phyloP scores from a whole-genome alignment of 2,113 vertebrate genomes.

The Trematocara marginatum region DNA sequence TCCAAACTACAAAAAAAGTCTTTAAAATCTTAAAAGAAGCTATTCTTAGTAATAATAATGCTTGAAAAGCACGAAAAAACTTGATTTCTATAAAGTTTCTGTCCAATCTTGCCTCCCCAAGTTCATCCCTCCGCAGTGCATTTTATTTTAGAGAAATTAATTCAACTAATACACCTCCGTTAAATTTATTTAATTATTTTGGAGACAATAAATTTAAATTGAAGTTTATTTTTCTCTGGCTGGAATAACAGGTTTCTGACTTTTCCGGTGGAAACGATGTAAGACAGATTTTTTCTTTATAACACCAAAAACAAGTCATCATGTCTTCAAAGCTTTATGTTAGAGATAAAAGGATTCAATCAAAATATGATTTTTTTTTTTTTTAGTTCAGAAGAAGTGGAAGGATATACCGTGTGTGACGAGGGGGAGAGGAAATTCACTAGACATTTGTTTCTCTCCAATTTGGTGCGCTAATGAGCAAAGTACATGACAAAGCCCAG shows the following conservation, averaged over 20 bases:
- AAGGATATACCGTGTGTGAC: constrained; percentile 8
- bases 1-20: constrained; percentile 20
- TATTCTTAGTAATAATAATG: constrained; percentile 4
- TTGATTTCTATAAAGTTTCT: constrained; percentile 1
- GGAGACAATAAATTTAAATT: background rate
- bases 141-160: background rate
- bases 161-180: background rate
- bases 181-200: background rate
- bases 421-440: background rate
- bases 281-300: background rate
- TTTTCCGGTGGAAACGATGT: constrained; percentile 13
- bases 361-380: background rate
- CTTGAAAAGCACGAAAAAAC: constrained; percentile 29
- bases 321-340: constrained; percentile 6
- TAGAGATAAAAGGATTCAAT: background rate
- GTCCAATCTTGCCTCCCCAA: background rate
- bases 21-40: constrained; percentile 1
- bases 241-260: background rate
- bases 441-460: background rate
- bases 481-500: background rate
- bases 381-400: background rate
- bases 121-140: background rate
- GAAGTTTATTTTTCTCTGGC: constrained; percentile 5
- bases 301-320: constrained; percentile 6
- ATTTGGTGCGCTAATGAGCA: background rate